A percentile compares a stretch with the other conserved stretches of the same genome.
Evolutionary conservation across 2,888 invertebrate genomes (phyloP).

Genomic region (Troides oblongomaculatus): DNA sequence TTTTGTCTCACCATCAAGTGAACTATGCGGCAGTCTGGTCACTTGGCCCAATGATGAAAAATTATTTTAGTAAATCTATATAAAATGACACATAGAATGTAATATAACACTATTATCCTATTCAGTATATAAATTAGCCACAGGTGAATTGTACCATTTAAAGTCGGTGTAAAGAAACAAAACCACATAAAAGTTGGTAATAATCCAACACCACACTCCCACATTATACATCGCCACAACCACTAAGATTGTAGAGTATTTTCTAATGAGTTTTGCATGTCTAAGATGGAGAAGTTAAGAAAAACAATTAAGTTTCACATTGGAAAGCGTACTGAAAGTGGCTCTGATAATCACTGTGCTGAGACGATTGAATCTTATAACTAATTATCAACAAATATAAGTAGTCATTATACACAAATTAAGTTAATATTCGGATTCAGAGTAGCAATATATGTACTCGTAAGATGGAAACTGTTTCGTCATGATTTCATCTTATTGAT

Average conservation of each 20-base stretch:
- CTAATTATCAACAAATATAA: slow-evolving; percentile 26
- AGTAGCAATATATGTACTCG: no score
- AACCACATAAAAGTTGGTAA: slow-evolving; percentile 11
- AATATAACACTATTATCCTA: background rate
- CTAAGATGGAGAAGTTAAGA: slow-evolving; percentile 48
- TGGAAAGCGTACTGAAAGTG: slow-evolving; percentile 56
- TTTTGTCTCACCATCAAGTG: no score
- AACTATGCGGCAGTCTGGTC: no score
- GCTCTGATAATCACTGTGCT: slow-evolving; percentile 36
- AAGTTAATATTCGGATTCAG: background rate
- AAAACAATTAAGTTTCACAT: slow-evolving; percentile 58
- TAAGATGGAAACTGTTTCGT: slow-evolving; percentile 4
- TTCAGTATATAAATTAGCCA: background rate
- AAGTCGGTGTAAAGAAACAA: background rate
- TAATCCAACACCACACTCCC: slow-evolving; percentile 32
- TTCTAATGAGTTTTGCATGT: slow-evolving; percentile 72
- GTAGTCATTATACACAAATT: background rate
- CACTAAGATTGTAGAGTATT: slow-evolving; percentile 36
- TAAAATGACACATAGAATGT: no score
- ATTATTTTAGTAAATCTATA: no score
- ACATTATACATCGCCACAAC: slow-evolving; percentile 38
- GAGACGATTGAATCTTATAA: slow-evolving; percentile 24
- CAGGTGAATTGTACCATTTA: background rate
- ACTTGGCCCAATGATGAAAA: no score
- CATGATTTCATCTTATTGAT: slow-evolving; percentile 7